phyloP scores from a whole-genome alignment of 2,888 invertebrate genomes.

The Ormyrus rosae region DNA sequence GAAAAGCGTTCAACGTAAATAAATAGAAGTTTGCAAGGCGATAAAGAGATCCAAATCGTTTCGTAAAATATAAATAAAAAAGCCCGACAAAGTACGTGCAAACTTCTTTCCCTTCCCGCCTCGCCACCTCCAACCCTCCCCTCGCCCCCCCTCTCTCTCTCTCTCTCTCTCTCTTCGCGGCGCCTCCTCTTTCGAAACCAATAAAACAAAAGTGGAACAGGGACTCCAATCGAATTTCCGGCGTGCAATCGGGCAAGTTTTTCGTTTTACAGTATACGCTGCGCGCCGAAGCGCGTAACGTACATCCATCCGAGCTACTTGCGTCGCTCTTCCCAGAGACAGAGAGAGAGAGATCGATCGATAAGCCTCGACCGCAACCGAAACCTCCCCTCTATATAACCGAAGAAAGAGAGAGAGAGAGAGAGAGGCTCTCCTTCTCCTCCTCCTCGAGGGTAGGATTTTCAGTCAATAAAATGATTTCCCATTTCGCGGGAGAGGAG shows the following conservation, averaged over 20 bases:
- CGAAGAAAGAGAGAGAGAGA: background rate
- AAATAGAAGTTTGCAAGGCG: conserved; percentile 9
- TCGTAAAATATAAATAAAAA: conserved; percentile 50
- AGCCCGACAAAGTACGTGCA: conserved; percentile 35
- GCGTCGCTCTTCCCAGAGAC: background rate
- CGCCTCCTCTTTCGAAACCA: background rate
- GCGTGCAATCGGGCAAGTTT: conserved; percentile 40
- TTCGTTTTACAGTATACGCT: conserved; percentile 27
- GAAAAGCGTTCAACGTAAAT: background rate
- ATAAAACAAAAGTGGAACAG: conserved; percentile 46
- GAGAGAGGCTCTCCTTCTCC: background rate
- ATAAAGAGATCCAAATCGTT: conserved; percentile 32
- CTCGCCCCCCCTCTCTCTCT: too few relatives aligned
- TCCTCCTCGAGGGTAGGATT: conserved; percentile 1
- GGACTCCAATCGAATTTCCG: conserved; percentile 45
- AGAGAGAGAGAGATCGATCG: background rate
- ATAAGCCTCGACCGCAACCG: background rate
- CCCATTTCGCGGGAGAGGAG: background rate
- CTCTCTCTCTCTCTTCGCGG: too few relatives aligned
- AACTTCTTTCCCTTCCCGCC: conserved; percentile 15
- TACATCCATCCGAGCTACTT: background rate
- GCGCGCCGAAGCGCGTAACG: background rate
- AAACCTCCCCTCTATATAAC: background rate
- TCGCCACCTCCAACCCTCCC: too few relatives aligned
- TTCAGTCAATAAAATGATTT: conserved; percentile 46